phyloP scores from a whole-genome alignment of 2,888 invertebrate genomes.

The Clanis bilineata region DNA sequence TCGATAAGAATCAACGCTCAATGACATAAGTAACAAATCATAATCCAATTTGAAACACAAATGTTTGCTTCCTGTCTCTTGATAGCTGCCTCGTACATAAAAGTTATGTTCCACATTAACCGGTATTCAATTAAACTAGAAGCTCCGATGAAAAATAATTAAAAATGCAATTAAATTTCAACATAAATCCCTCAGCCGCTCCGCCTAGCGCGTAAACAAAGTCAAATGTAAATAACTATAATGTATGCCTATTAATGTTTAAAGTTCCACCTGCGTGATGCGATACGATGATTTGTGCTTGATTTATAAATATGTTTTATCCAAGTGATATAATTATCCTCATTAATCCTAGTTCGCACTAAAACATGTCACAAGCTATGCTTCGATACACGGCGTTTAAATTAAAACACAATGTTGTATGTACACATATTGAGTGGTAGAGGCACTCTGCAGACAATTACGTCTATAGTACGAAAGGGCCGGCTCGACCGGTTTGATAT shows the following conservation, averaged over 20 bases:
- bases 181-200: constrained; percentile 72
- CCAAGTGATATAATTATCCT: too few species aligned
- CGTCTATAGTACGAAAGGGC: too few species aligned
- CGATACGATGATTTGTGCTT: neutral
- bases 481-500: too few species aligned
- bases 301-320: too few species aligned
- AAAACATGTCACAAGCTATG: too few species aligned
- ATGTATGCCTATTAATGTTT: constrained; percentile 26
- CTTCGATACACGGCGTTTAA: too few species aligned
- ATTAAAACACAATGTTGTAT: too few species aligned
- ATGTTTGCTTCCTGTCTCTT: constrained; percentile 6
- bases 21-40: neutral
- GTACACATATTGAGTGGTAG: too few species aligned
- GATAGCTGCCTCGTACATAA: constrained; percentile 22
- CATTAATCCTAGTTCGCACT: too few species aligned
- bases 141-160: constrained; percentile 76
- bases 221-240: constrained; percentile 31
- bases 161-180: constrained; percentile 76
- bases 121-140: constrained; percentile 71
- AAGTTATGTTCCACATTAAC: constrained; percentile 48
- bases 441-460: too few species aligned
- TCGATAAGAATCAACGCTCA: neutral
- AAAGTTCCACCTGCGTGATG: neutral
- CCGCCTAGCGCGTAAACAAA: constrained; percentile 69
- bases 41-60: constrained; percentile 3